Base-by-base conservation (phyloP, 2,888 invertebrate species). In the Merodon equestris region DNA sequence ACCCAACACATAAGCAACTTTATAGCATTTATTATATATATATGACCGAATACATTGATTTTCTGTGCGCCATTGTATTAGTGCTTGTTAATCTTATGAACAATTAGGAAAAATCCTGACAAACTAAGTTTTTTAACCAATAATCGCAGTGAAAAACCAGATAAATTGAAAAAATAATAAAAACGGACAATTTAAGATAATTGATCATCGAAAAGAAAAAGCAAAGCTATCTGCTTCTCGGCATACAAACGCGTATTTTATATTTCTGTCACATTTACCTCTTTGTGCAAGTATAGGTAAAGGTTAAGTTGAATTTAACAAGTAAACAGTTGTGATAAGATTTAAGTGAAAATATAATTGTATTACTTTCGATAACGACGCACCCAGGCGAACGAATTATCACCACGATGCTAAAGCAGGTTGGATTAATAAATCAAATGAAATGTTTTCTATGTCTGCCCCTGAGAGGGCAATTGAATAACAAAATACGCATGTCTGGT, bases 11-110 rank as follows among this genome's bases (percentile, higher is more conserved):
- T 57, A 77, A 67, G 56, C 57, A 76, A 56, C 50, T 72, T 72
- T 72, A 56, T 66, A 60, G 71, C 54, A 60, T 15, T 9, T 36
- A 58, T 50, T 54, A 57, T 42, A 77, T 34, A 60, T 47, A 60
- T 27, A 68, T 13, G 15, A 40, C 10, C 50, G 27, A 57, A n/a
- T 40, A 27, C 27, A 27, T 27, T 27, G 27, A 27, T 7, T 4
- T 27, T 40, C 38, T 61, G 66, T 72, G 60, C 66, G 76, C 72
- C 72, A 72, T 72, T 60, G 56, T 58, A 63, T 75, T 38, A 63
- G 77, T 68, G 72, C 73, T 67, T 73, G 72, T 53, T 73, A 36
- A 45, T 7, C 27, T 27, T 27, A 27, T 27, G 27, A 27, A 27
- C 15, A 61, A 36, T 61, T 12, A 57, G 63, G 51, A 63, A 63